Evolutionary conservation across 2,797 vertebrate species (phyloP), one percentile per base, ranked within the genome.

Genomic region (Nyctibius grandis): DNA sequence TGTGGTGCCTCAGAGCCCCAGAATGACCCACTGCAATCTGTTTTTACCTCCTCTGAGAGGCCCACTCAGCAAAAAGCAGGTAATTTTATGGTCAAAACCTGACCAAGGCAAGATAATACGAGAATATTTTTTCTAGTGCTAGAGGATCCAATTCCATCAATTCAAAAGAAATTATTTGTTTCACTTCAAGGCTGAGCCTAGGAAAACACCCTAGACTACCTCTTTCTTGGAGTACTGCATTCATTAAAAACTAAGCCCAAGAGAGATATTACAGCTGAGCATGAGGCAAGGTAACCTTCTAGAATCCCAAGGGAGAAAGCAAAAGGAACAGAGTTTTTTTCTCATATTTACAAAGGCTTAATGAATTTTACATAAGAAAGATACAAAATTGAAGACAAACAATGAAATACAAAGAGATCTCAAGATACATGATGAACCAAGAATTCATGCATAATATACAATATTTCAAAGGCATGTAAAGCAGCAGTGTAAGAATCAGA

Each of bases 321-420:
- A 91, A 91, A 94, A 77, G 45, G 69, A 93, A 61, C 50, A 61
- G 47, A n/a, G 1, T 82, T 95, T 96, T 40, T 89, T 22, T 33
- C 38, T 68, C 40, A 2, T 95, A 73, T 94, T 96, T 95, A 94
- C 93, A 96, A 85, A 95, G 48, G 63, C 77, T 92, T 88, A 93
- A 95, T 96, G 88, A 95, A 96, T 96, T 96, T 95, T 96, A 90
- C 91, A 96, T 95, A 91, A 93, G 95, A 88, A 93, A 88, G 75
- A 91, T 65, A 88, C 56, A 90, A 95, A 91, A 96, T 91, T 93
- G 80, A 96, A 95, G 92, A 85, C 89, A 97, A 97, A 95, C 93
- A 97, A 54, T 4, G 25, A 74, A 92, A 95, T 78, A 96, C 72
- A 91, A 91, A 92, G 96, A 94, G 65, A 91, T 95, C 70, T 90